A percentile compares a stretch with the other conserved stretches of the same genome.
phyloP scores from a whole-genome alignment of 2,888 invertebrate genomes.

The Drosophila cyrtoloma region DNA sequence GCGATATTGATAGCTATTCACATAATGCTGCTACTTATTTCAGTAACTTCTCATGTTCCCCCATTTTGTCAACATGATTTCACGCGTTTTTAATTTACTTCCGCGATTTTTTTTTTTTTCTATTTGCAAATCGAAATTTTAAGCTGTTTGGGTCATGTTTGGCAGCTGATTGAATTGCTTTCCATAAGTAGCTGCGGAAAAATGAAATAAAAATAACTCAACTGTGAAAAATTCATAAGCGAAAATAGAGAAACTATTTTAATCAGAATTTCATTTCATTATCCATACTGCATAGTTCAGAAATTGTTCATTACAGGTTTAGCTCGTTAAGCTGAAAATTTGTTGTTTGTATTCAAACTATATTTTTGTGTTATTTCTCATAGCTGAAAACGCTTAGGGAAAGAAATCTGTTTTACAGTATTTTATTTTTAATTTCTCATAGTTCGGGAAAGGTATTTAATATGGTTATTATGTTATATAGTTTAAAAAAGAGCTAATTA shows the following conservation, averaged over 20 bases:
- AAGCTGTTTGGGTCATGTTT: conserved; percentile 1
- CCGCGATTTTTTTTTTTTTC: background rate
- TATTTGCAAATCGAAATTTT: conserved; percentile 8
- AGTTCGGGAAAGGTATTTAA: background rate
- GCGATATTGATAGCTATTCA: conserved; percentile 32
- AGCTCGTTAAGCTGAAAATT: background rate
- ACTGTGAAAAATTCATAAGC: background rate
- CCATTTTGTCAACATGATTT: conserved; percentile 31
- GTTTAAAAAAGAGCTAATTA: background rate
- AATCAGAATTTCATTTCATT: background rate
- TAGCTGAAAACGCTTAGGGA: background rate
- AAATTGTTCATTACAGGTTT: background rate
- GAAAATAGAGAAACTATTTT: background rate
- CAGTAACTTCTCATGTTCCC: background rate
- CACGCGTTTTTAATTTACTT: conserved; percentile 41
- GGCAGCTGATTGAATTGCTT: conserved; percentile 15
- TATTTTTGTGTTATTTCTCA: background rate
- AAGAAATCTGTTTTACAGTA: background rate
- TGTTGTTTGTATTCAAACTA: background rate
- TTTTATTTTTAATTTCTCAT: no score
- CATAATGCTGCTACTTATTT: conserved; percentile 15
- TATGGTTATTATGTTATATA: background rate
- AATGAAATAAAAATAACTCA: background rate
- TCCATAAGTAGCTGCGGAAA: conserved; percentile 11
- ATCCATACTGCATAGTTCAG: background rate